Evolutionary conservation across 2,113 vertebrate species (phyloP).

Genomic region (Leucosticte australis): DNA sequence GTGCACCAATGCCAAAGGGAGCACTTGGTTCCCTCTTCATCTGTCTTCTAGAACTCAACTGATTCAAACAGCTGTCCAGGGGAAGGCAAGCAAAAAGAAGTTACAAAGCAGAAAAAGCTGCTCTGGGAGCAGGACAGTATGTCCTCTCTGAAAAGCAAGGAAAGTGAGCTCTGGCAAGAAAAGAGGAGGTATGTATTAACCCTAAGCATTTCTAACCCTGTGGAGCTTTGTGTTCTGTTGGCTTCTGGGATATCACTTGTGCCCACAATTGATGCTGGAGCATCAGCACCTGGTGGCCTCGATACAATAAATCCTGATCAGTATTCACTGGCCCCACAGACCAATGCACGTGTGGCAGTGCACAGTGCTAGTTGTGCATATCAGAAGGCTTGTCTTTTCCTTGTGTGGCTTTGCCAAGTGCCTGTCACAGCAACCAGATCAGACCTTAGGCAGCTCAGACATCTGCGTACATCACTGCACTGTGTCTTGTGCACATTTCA

Average conservation of each 20-base stretch:
- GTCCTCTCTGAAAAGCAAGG: slow-evolving; percentile 31
- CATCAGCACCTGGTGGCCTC: neutral
- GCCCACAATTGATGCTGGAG: neutral
- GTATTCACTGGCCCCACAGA: neutral
- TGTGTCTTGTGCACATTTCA: neutral
- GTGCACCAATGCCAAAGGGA: neutral
- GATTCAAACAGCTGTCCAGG: slow-evolving; percentile 57
- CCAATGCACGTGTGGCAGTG: rapidly evolving
- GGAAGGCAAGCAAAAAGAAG: slow-evolving; percentile 64
- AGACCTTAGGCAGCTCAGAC: neutral
- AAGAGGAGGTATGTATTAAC: slow-evolving; percentile 54
- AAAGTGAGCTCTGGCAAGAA: slow-evolving; percentile 34
- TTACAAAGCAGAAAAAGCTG: slow-evolving; percentile 65
- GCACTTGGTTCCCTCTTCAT: neutral
- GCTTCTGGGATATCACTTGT: neutral
- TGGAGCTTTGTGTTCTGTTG: neutral
- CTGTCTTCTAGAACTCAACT: slow-evolving; percentile 58
- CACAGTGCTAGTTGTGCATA: neutral
- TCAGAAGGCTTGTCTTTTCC: neutral
- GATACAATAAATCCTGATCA: neutral
- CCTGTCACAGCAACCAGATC: neutral
- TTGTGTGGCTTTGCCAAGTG: neutral
- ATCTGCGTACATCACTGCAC: neutral
- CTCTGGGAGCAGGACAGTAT: slow-evolving; percentile 30
- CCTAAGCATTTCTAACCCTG: neutral